phyloP scores from a whole-genome alignment of 1,140 invertebrate species.

The Telenomus remus region DNA sequence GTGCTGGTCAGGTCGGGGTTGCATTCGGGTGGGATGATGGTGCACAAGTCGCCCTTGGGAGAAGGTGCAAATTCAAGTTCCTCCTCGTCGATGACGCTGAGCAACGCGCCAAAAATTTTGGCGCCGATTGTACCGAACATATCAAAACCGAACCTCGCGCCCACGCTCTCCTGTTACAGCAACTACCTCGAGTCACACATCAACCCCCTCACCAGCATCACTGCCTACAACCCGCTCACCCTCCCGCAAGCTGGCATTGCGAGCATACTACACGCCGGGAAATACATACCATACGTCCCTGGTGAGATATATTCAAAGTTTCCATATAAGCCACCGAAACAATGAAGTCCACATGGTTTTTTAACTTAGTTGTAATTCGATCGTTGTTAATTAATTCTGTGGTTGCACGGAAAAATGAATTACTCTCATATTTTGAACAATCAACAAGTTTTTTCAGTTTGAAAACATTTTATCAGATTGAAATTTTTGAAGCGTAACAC shows the following conservation, averaged over 20 bases:
- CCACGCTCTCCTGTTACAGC: constrained; percentile 67
- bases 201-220: constrained; percentile 77
- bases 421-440: too few species aligned
- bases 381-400: too few species aligned
- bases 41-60: constrained; percentile 76
- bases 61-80: constrained; percentile 57
- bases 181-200: constrained; percentile 68
- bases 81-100: constrained; percentile 70
- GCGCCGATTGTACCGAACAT: constrained; percentile 78
- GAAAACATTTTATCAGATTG: too few species aligned
- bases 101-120: constrained; percentile 77
- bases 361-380: too few species aligned
- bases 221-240: constrained; percentile 83
- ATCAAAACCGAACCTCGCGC: constrained; percentile 77
- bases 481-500: too few species aligned
- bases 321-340: neutral
- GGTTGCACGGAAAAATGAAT: too few species aligned
- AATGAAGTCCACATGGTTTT: too few species aligned
- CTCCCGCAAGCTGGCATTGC: constrained; percentile 70
- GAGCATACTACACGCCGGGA: constrained; percentile 77
- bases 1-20: constrained; percentile 83
- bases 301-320: constrained; percentile 25
- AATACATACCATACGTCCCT: constrained; percentile 87
- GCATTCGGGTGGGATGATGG: constrained; percentile 84
- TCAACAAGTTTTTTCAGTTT: too few species aligned